A percentile compares a stretch with the other conserved stretches of the same genome.
Evolutionary conservation across 2,888 invertebrate genomes (phyloP).

Genomic region (Steinernema carpocapsae): DNA sequence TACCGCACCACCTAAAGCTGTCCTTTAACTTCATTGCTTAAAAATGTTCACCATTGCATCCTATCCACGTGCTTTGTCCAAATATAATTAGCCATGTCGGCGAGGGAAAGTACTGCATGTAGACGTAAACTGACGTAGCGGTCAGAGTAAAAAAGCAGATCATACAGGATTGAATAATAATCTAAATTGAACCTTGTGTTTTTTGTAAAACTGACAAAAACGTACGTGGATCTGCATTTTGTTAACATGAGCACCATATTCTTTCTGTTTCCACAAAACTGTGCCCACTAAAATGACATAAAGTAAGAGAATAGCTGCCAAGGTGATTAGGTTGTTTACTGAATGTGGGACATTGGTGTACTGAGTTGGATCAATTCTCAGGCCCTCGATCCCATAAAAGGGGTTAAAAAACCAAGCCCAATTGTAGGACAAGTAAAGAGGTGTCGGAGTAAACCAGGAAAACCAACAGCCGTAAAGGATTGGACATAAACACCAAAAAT

Average conservation of each 20-base stretch:
- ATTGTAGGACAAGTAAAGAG: not conserved
- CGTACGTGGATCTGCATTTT: not conserved
- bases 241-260: too few relatives aligned
- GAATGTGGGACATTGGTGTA: not conserved
- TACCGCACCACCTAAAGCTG: constrained; percentile 7
- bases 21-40: too few relatives aligned
- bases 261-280: constrained; percentile 4
- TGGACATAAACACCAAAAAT: not conserved
- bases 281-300: not conserved
- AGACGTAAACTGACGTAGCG: constrained; percentile 12
- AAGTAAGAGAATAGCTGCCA: not conserved
- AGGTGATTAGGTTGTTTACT: not conserved
- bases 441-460: constrained; percentile 4
- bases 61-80: constrained; percentile 8
- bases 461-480: not conserved
- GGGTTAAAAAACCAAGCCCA: constrained; percentile 30
- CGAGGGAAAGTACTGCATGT: constrained; percentile 26
- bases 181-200: not conserved
- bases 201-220: not conserved
- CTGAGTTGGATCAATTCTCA: too few relatives aligned
- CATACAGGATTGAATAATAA: constrained; percentile 11
- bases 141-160: not conserved
- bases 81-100: not conserved
- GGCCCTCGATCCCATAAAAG: constrained; percentile 9
- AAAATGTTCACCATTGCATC: constrained; percentile 22